Evolutionary conservation across 2,113 vertebrate genomes (phyloP), one percentile per base, ranked within the genome.

Genomic region (Nothocercus nigrocapillus): DNA sequence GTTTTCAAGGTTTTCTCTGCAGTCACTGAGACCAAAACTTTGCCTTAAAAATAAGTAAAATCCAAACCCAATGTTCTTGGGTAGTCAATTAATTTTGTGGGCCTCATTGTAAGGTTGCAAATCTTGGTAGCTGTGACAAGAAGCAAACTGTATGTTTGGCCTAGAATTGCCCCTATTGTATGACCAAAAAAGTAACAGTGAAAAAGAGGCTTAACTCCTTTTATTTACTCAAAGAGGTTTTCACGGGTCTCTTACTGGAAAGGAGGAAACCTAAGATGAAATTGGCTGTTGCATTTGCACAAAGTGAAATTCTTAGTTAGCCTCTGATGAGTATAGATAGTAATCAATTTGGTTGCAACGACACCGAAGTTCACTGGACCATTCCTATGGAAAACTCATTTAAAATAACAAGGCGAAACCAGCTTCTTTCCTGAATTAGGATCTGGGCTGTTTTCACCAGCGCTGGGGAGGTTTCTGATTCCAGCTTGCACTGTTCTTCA

Each of bases 1-100:
- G 30, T 87, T 91, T 85, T 76, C 87, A 77, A 87, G 54, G 84
- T 44, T 85, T 66, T 32, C 70, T 94, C 86, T 2, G 7, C 84
- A 79, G 44, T 73, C 34, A 6, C 47, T 15, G 36, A 45, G 82
- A 89, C 63, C 84, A 97, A 79, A 73, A 74, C 75, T 80, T 93
- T 40, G 93, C 91, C 91, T 95, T 89, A 32, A 85, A 94, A 93
- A 94, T 75, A 97, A 97, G 94, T 83, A 85, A 82, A 47, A 40
- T 25, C 66, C 74, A 53, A 79, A 73, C 84, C 89, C 89, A 95
- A 85, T 59, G 49, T 89, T 95, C 94, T 92, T 89, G 93, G 93
- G 95, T 70, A 94, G 91, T 76, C 89, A 82, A 82, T 91, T 95
- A 94, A 94, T 96, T 95, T 64, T 92, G 82, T 82, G 89, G 87